phyloP scores from a whole-genome alignment of 2,797 vertebrate species.

The Argya squamiceps region DNA sequence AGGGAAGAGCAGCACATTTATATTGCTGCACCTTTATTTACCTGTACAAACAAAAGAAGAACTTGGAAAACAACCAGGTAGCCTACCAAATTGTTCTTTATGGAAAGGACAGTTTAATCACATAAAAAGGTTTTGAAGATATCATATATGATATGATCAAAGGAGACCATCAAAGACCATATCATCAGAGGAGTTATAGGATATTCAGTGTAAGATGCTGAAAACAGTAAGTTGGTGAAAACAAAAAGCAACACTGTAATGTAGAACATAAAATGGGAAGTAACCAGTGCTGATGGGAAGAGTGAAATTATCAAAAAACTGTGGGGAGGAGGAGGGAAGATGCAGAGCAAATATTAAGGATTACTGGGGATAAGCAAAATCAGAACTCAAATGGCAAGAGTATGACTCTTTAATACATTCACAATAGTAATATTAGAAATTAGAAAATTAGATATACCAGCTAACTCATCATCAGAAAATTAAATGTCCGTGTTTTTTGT shows the following conservation, averaged over 20 bases:
- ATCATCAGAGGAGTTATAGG: not conserved
- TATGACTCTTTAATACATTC: not conserved
- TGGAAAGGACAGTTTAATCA: not conserved
- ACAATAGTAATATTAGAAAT: not conserved
- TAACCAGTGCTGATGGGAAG: not conserved
- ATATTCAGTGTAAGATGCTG: not conserved
- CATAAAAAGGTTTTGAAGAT: not conserved
- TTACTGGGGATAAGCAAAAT: not conserved
- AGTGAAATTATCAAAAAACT: not conserved
- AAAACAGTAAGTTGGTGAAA: not conserved
- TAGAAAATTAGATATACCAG: not conserved
- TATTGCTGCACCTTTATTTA: not conserved
- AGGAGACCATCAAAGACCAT: not conserved
- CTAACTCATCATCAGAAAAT: not conserved
- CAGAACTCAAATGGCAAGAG: not conserved
- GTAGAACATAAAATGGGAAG: not conserved
- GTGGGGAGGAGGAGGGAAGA: not conserved
- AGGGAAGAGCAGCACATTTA: not conserved
- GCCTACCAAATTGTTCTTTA: not conserved
- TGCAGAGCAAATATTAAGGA: not conserved
- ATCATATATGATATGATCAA: not conserved
- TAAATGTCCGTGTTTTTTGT: not conserved
- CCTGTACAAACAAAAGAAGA: not conserved
- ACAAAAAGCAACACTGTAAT: not conserved
- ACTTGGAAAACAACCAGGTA: not conserved